Base-by-base conservation (phyloP, 2,113 vertebrate species). In the Neodon shergylaensis region DNA sequence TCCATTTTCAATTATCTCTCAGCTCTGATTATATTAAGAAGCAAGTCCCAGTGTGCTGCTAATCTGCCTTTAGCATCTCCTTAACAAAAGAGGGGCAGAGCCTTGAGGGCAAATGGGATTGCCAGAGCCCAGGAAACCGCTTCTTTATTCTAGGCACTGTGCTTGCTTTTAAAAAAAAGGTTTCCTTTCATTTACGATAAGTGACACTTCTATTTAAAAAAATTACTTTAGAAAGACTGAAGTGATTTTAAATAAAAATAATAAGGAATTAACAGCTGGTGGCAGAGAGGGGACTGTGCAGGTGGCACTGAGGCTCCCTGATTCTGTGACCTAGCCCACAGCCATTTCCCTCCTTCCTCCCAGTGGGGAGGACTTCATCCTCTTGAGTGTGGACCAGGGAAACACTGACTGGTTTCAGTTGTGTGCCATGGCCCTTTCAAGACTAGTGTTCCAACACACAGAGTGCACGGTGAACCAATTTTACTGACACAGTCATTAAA, bases 1-100 rank as follows among this genome's bases (percentile, higher is more conserved):
- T 76, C 24, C 47, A 86, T 91, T 94, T 81, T 92, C 74, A 94
- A 79, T 83, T 76, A 93, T 76, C 87, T 95, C 72, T 95, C 44
- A 76, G 65, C 42, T 95, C 66, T 93, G 52, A 96, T 87, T 86
- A 88, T 89, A 21, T 90, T 65, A 95, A 89, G 33, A 87, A 83
- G 86, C 79, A 92, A 82, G 87, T 94, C 47, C 74, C 44, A 79
- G 65, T 66, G 89, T 90, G 49, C 36, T 88, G 39, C 39, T 90
- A 65, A 93, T 76, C 58, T 94, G 81, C 87, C 88, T 92, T 95
- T 58, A 82, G 70, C 63, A 91, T 83, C 52, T 91, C 77, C 83
- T 89, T 92, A 82, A 94, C 52, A 81, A 88, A 95, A 91, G 65
- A 72, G 47, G 83, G 84, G 81, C 44, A 93, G 94, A 52, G 66